These are phyloP conservation scores for Sebastes taczanowskii DNA, from an alignment of 2,797 vertebrate species.

Conservation along the genomic window DNA sequence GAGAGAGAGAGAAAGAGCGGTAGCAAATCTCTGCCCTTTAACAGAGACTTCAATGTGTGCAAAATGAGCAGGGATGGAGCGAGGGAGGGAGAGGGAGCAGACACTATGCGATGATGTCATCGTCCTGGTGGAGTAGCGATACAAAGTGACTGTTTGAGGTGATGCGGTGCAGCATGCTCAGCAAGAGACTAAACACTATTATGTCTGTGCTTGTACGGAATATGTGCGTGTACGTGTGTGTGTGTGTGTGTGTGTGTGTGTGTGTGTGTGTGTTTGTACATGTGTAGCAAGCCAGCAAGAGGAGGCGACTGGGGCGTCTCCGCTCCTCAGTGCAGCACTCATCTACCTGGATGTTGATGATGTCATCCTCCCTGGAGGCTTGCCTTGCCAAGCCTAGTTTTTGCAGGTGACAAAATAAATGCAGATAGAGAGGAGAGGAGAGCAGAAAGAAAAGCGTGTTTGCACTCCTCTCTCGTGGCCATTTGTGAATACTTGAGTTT, in stretches of 20 bases:
- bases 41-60: conserved; percentile 72
- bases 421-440: conserved; percentile 43
- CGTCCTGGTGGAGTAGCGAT: conserved; percentile 73
- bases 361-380: conserved; percentile 71
- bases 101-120: conserved; percentile 81
- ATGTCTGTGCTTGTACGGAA: conserved; percentile 52
- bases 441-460: conserved; percentile 22
- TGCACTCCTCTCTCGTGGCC: conserved; percentile 16
- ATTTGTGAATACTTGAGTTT: conserved; percentile 38
- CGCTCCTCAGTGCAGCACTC: conserved; percentile 66
- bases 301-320: conserved; percentile 56
- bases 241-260: background rate
- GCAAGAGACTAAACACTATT: conserved; percentile 70
- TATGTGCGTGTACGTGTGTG: conserved; percentile 3
- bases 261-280: conserved; percentile 2
- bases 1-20: conserved; percentile 53
- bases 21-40: conserved; percentile 88
- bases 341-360: conserved; percentile 77
- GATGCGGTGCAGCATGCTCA: conserved; percentile 74
- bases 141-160: conserved; percentile 79
- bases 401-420: conserved; percentile 71
- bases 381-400: conserved; percentile 63
- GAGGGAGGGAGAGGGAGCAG: conserved; percentile 65
- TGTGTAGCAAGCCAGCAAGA: conserved; percentile 30
- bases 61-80: conserved; percentile 51